Base-by-base conservation (phyloP, 2,888 invertebrate species). In the Patella caerulea region DNA sequence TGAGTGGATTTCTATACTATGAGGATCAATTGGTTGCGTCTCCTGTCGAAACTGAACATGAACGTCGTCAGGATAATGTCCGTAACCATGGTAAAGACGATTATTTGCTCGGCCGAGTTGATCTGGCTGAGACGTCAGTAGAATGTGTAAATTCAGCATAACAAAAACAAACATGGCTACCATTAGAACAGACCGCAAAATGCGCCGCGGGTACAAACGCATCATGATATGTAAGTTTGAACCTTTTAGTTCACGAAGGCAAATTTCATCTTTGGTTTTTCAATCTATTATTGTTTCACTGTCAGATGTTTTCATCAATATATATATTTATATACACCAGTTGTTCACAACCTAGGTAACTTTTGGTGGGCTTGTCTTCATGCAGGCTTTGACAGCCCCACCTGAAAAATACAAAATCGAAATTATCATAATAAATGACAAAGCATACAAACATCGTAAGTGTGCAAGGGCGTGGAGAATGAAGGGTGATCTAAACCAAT, bases 71-170 rank as follows among this genome's bases (percentile, higher is more conserved):
- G 80, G 74, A 29, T 81, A 82, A 45, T 78, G 77, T 11, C 83
- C 79, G 1, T 84, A 73, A 29, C 81, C 83, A 56, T 81, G 73
- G 71, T 83, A 72, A 70, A 78, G 73, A 65, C 80, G 80, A 59
- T 77, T 76, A 74, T 76, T 79, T 65, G 79, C 69, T 24, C 75
- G 74, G 15, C 75, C 73, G 12, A 72, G n/a, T 24, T 80, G 72
- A 11, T 82, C 78, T 2, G 85, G 81, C 72, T 85, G 82, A 79
- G 85, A 81, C 77, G 83, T 87, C 71, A 87, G 80, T 73, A 88
- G 77, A 29, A 89, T 84, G 52, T 88, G 88, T 79, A 89, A 80
- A 78, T 89, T 89, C 29, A 89, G 82, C 55, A 88, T 65, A 15
- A 88, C 85, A 78, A 89, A 89, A n/a, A 86, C 78, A 73, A 85